These are phyloP conservation scores for zebrafish (Danio rerio) DNA, from an alignment of 2,113 vertebrate genomes.

Conservation along the genomic window DNA sequence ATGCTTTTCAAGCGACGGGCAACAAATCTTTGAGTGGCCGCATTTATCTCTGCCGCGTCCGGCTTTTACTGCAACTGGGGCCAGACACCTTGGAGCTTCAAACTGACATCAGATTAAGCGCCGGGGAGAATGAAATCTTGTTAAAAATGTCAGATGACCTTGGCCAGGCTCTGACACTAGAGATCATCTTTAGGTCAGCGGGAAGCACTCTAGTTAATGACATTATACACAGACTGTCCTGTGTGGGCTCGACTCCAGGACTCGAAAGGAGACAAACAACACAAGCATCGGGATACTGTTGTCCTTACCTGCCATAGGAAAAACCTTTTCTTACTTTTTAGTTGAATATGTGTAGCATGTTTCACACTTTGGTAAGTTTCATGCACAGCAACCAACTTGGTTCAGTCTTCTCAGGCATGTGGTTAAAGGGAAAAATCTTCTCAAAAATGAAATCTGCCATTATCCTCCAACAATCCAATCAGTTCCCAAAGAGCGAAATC, in stretches of 20 bases:
- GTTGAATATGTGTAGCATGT: background rate
- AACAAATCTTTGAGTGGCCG: slow-evolving; percentile 65
- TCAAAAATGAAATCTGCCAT: too few relatives aligned
- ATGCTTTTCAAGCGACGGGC: slow-evolving; percentile 60
- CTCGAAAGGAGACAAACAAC: slow-evolving; percentile 55
- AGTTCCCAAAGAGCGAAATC: too few relatives aligned
- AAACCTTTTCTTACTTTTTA: background rate
- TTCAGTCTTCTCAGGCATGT: too few relatives aligned
- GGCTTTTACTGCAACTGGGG: slow-evolving; percentile 59
- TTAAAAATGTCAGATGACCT: slow-evolving; percentile 80
- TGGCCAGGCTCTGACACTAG: slow-evolving; percentile 75
- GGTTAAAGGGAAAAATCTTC: background rate
- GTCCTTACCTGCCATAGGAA: slow-evolving; percentile 46
- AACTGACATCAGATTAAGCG: slow-evolving; percentile 68
- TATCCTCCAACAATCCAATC: too few relatives aligned
- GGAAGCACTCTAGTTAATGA: slow-evolving; percentile 79
- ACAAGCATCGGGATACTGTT: slow-evolving; percentile 21
- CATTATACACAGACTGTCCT: slow-evolving; percentile 68
- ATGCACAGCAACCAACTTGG: background rate
- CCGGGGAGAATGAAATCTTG: slow-evolving; percentile 71
- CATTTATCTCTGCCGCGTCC: slow-evolving; percentile 63
- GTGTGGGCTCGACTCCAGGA: slow-evolving; percentile 63
- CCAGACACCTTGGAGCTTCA: slow-evolving; percentile 69
- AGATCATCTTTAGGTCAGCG: slow-evolving; percentile 73
- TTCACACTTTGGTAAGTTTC: background rate